These are phyloP conservation scores for Sorex maritimensis DNA, from an alignment of 2,797 vertebrate genomes.

Conservation along the genomic window DNA sequence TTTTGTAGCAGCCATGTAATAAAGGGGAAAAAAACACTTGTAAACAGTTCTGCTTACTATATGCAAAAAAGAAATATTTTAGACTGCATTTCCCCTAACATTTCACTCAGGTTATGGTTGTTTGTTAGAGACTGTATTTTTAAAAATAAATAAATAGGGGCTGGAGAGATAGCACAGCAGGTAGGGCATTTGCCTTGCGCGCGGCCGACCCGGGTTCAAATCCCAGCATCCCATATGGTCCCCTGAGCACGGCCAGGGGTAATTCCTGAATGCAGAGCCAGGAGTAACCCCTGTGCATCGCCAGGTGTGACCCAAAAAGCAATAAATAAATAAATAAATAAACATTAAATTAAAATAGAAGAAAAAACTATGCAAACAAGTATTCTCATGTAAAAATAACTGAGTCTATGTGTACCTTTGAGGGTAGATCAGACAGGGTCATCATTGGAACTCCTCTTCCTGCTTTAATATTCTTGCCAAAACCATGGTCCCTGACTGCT, in stretches of 20 bases:
- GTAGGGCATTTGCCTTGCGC: no score
- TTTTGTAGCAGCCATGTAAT: conserved; percentile 7
- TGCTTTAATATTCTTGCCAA: conserved; percentile 18
- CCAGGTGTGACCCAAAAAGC: no score
- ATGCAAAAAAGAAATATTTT: conserved; percentile 54
- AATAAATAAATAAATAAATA: not conserved
- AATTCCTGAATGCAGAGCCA: no score
- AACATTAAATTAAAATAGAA: not conserved
- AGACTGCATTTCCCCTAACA: not conserved
- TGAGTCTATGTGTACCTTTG: not conserved
- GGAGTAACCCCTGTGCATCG: no score
- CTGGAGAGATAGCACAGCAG: no score
- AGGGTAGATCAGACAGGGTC: not conserved
- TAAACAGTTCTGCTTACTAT: conserved; percentile 8
- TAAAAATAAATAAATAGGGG: no score
- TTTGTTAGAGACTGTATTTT: conserved; percentile 23
- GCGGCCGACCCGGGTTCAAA: no score
- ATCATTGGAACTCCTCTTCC: not conserved
- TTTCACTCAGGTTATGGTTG: conserved; percentile 3
- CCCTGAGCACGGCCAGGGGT: no score
- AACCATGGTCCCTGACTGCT: not conserved
- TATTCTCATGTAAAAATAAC: not conserved
- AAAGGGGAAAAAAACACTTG: not conserved
- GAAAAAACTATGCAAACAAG: conserved; percentile 2
- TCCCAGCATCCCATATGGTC: no score